phyloP scores from a whole-genome alignment of 2,888 invertebrate species.

The Eudasyphora cyanicolor region DNA sequence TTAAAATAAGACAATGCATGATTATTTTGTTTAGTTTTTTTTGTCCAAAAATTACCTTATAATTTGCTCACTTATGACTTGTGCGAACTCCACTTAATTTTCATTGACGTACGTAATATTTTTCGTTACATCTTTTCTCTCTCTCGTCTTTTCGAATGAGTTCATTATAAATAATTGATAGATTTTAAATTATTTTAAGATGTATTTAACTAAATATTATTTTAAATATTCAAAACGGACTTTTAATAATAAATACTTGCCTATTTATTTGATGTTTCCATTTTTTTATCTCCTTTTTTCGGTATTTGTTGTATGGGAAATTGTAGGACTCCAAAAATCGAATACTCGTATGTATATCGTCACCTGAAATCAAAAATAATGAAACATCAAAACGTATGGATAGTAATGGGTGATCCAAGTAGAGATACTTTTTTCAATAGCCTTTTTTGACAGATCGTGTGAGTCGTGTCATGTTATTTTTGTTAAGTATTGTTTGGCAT shows the following conservation, averaged over 20 bases:
- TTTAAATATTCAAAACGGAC: conserved; percentile 37
- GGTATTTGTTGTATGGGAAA: no score
- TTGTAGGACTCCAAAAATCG: no score
- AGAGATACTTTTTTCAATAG: no score
- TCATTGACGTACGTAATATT: neutral
- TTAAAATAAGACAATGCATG: neutral
- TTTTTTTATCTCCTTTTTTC: neutral
- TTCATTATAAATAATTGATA: conserved; percentile 4
- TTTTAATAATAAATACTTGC: conserved; percentile 36
- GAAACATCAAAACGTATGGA: no score
- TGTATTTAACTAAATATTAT: conserved; percentile 16
- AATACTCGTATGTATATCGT: no score
- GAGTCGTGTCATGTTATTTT: no score
- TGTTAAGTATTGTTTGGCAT: no score
- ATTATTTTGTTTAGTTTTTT: neutral
- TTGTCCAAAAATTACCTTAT: neutral
- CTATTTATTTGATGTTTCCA: conserved; percentile 13
- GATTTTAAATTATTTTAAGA: conserved; percentile 21
- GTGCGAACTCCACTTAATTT: neutral
- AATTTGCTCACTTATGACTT: neutral
- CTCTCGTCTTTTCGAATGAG: conserved; percentile 13
- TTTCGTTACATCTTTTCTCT: neutral
- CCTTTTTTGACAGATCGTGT: no score
- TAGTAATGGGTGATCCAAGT: no score
- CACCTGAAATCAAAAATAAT: no score